Evolutionary conservation across 2,113 vertebrate species (phyloP), one percentile per base, ranked within the genome.

Genomic region (Cryptomyrus ogoouensis): DNA sequence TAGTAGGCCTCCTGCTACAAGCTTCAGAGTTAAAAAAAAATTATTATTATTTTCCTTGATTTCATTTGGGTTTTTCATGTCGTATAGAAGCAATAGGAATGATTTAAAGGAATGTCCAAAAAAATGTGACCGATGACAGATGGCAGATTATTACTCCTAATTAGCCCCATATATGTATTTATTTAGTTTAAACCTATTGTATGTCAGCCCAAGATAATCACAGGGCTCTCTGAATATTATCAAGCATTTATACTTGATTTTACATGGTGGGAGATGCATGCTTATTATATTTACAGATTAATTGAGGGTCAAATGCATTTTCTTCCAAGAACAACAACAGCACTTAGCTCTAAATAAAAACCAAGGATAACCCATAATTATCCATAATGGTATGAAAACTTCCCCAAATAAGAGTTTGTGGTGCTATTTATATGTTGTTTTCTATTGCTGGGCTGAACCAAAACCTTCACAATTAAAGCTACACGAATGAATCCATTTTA

Each of bases 1-100:
- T 91, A 91, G 3, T 39, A 56, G 56, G 6, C 50, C 50, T 52
- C 88, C 91, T 89, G 84, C 88, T 85, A 70, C 87, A 89, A 89
- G 91, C 85, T 80, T 86, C 88, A 17, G 56, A 83, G 77, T 90
- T n/a, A 2, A 89, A 89, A 88, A 85, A 50, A 21, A 19, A 31
- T 15, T 0, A 47, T 47, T 47, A 70, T n/a, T 39, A 66, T 66
- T 21, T 42, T 17, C 5, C 35, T 80, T 80, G 35, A 80, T 80
- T 80, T 42, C 74, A 49, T 44, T 88, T 42, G 10, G 35, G 9
- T 47, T 44, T 88, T 47, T 42, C 62, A 21, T 24, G 5, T 42
- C 1, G 0, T 27, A 17, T 3, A 17, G 47, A 86, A 50, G 46
- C 0, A 15, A 50, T 50, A 31, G n/a, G 12, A 27, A 86, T 49